Conservation (phyloP, 2,888 invertebrate genomes). For the Cephonodes hylas region DNA sequence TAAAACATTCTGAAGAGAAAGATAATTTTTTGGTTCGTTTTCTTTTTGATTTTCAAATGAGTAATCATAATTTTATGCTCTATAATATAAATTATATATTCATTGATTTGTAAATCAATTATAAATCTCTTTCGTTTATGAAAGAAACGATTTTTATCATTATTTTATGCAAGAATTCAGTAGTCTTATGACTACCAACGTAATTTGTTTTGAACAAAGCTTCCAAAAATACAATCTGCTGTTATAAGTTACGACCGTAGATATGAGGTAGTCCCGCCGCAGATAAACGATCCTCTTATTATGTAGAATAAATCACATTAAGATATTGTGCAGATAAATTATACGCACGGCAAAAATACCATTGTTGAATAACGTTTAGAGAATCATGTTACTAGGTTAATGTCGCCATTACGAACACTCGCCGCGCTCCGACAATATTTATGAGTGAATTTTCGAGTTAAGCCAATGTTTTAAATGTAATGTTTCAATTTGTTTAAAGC, state of each 20-base stretch:
- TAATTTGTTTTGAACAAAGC: not conserved
- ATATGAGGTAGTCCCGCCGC: not conserved
- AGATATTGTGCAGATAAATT: constrained; percentile 3
- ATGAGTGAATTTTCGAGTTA: constrained; percentile 35
- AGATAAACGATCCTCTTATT: not conserved
- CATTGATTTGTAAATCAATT: too few relatives aligned
- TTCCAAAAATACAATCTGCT: not conserved
- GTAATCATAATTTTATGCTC: too few relatives aligned
- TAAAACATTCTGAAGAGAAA: too few relatives aligned
- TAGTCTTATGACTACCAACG: not conserved
- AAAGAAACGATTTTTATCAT: too few relatives aligned
- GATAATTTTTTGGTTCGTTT: too few relatives aligned
- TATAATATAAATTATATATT: too few relatives aligned
- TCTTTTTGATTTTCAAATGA: too few relatives aligned
- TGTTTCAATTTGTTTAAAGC: constrained; percentile 15
- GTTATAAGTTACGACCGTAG: not conserved
- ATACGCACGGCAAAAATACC: constrained; percentile 13
- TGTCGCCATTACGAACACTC: constrained; percentile 49
- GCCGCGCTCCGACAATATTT: constrained; percentile 44
- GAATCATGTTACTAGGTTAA: constrained; percentile 30
- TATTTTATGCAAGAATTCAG: too few relatives aligned
- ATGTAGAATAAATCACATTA: constrained; percentile 6
- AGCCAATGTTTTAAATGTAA: constrained; percentile 24
- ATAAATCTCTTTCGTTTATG: too few relatives aligned
- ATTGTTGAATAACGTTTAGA: constrained; percentile 23